Evolutionary conservation across 2,113 vertebrate species (phyloP).

Genomic region (Puma concolor): DNA sequence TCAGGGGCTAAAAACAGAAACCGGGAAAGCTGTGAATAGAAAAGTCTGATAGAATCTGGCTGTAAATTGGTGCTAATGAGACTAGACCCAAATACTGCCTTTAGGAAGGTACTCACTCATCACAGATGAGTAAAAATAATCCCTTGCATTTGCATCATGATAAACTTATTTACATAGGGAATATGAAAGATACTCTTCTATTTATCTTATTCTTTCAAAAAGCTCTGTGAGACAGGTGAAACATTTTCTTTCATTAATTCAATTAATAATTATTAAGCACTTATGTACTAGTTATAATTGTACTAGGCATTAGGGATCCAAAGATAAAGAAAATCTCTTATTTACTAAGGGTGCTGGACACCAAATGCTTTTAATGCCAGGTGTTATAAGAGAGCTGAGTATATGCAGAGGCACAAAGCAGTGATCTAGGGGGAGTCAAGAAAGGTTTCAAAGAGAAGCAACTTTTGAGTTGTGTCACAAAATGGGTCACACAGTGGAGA

Average conservation of each 20-base stretch:
- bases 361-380: neutral
- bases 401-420: neutral
- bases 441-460: neutral
- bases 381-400: neutral
- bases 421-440: neutral
- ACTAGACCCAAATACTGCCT: neutral
- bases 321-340: slow-evolving; percentile 9
- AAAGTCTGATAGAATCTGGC: neutral
- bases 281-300: neutral
- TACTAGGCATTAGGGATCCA: neutral
- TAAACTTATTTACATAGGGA: slow-evolving; percentile 33
- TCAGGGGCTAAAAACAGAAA: neutral
- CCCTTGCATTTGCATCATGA: neutral
- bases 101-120: slow-evolving; percentile 27
- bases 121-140: slow-evolving; percentile 39
- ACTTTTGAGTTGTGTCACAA: neutral
- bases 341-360: neutral
- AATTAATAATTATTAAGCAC: slow-evolving; percentile 33
- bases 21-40: neutral
- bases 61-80: neutral
- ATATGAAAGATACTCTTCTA: neutral
- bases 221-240: slow-evolving; percentile 3
- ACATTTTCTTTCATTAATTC: neutral
- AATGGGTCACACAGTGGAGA: neutral
- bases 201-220: slow-evolving; percentile 31